These are phyloP conservation scores for Sisyra nigra DNA, from an alignment of 2,888 invertebrate genomes.

Conservation along the genomic window DNA sequence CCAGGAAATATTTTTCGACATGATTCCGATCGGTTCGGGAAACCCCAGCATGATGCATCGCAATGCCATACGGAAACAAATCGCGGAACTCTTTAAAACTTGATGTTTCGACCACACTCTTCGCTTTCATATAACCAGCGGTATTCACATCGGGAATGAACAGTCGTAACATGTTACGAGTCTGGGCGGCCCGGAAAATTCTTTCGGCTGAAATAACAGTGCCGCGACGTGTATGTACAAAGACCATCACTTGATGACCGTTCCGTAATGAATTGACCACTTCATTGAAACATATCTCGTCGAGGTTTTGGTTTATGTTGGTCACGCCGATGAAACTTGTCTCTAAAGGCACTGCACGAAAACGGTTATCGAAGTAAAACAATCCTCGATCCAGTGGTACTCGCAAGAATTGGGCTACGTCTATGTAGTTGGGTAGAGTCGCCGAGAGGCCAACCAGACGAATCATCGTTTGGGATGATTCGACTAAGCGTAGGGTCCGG, in stretches of 20 bases:
- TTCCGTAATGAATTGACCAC: conserved; percentile 70
- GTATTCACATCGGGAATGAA: conserved; percentile 42
- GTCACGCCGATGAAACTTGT: conserved; percentile 86
- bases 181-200: conserved; percentile 65
- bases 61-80: conserved; percentile 73
- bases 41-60: conserved; percentile 96
- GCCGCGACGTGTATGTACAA: conserved; percentile 95
- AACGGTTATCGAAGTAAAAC: conserved; percentile 87
- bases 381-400: conserved; percentile 86
- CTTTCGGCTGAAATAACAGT: conserved; percentile 79
- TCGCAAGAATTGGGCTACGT: conserved; percentile 85
- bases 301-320: conserved; percentile 81
- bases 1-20: conserved; percentile 80
- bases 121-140: conserved; percentile 46
- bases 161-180: conserved; percentile 49
- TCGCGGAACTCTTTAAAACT: conserved; percentile 71
- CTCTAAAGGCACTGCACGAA: conserved; percentile 87
- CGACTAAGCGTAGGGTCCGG: conserved; percentile 81
- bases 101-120: conserved; percentile 51
- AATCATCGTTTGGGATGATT: conserved; percentile 86
- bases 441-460: conserved; percentile 94
- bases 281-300: conserved; percentile 86
- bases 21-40: conserved; percentile 61
- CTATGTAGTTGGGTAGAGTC: conserved; percentile 92
- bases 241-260: conserved; percentile 96